Evolutionary conservation across 2,888 invertebrate genomes (phyloP), one percentile per base, ranked within the genome.

Genomic region (Acrobeloides nanus): DNA sequence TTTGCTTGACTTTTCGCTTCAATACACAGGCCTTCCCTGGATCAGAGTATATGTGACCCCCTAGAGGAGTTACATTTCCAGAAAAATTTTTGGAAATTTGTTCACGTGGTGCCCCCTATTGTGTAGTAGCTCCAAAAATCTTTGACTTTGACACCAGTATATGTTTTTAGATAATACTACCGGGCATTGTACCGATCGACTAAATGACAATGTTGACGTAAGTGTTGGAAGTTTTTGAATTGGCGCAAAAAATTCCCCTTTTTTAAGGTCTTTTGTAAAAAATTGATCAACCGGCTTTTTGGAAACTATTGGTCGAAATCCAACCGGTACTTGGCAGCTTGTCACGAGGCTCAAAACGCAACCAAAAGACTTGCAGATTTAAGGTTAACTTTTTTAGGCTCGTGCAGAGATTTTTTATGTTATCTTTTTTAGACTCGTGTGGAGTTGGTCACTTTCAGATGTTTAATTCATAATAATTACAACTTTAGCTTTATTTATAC

Each of bases 141-240:
- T n/a, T n/a, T n/a, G n/a, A n/a, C n/a, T n/a, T n/a, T n/a, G n/a
- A n/a, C n/a, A n/a, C n/a, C n/a, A n/a, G n/a, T n/a, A n/a, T n/a
- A n/a, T n/a, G n/a, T n/a, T n/a, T n/a, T n/a, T n/a, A n/a, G n/a
- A 68, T 45, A 57, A 51, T 8, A 44, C 57, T 17, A 58, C 60
- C 17, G 54, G 66, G 39, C 60, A 52, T 24, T 73, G 73, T 51
- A 53, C 62, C 15, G 47, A 48, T n/a, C 51, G 73, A 23, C 45
- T 46, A 10, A 72, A 73, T 43, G 68, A 67, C 39, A 73, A 73
- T 47, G 48, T 73, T 17, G 72, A 73, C 53, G 73, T 74, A 31
- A 38, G 59, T 48, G 31, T 29, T 15, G 31, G 12, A 29, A 29
- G 12, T 29, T 29, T 29, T 12, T 29, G 12, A 29, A 29, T 29